Conservation (phyloP, 2,113 vertebrate species). For the Thamnophis sirtalis region DNA sequence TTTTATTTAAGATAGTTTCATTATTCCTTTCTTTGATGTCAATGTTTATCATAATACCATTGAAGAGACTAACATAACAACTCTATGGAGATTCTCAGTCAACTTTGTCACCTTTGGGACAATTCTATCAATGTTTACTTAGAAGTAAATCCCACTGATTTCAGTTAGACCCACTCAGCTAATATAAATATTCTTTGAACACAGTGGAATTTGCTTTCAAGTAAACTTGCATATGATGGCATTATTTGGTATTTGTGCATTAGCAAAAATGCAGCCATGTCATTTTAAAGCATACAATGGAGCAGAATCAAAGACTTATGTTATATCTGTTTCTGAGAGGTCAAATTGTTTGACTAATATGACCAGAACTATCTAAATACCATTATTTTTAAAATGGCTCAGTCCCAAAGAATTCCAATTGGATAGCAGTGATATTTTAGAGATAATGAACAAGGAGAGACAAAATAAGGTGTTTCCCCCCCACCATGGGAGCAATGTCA, state of each 20-base stretch:
- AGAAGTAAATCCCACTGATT: neutral
- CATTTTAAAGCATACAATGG: neutral
- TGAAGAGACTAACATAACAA: neutral
- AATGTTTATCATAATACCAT: neutral
- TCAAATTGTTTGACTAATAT: neutral
- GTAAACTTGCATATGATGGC: neutral
- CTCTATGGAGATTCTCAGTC: neutral
- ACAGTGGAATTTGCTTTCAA: neutral
- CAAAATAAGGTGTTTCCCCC: neutral
- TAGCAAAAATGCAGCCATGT: neutral
- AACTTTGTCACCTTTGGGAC: neutral
- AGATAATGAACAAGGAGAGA: neutral
- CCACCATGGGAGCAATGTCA: neutral
- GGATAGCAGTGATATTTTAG: neutral
- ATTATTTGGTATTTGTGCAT: neutral
- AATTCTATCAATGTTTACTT: neutral
- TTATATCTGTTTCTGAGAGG: neutral
- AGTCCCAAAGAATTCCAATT: neutral
- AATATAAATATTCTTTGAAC: neutral
- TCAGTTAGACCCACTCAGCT: neutral
- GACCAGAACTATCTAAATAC: neutral
- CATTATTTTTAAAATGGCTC: neutral
- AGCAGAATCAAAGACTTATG: neutral
- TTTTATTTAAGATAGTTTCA: neutral
- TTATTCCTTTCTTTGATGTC: neutral